Conservation (phyloP, 2,888 invertebrate species). For the Halocaridina rubra region DNA sequence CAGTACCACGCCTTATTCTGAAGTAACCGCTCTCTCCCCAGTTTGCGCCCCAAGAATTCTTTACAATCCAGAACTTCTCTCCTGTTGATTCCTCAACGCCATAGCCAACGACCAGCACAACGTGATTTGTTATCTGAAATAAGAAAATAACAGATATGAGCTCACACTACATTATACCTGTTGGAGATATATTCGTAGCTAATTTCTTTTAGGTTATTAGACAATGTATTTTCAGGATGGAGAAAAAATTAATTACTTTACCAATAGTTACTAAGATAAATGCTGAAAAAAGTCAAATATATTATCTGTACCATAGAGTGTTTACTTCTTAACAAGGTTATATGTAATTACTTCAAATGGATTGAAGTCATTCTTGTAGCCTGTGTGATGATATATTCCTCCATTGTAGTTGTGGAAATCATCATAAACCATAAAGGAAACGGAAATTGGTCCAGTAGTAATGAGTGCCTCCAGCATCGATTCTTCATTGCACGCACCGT, state of each 20-base stretch:
- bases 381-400: slow-evolving; percentile 51
- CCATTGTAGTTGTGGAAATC: slow-evolving; percentile 42
- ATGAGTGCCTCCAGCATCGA: slow-evolving; percentile 69
- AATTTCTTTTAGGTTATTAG: no score
- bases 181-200: no score
- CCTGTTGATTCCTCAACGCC: slow-evolving; percentile 67
- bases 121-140: slow-evolving; percentile 67
- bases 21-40: slow-evolving; percentile 67
- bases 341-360: slow-evolving; percentile 55
- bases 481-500: slow-evolving; percentile 69
- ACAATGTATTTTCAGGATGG: no score
- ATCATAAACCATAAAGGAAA: slow-evolving; percentile 69
- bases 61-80: slow-evolving; percentile 65
- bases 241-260: no score
- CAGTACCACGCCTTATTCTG: slow-evolving; percentile 65
- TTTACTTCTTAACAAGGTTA: no score
- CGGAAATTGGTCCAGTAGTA: slow-evolving; percentile 69
- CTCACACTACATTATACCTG: no score
- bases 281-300: no score
- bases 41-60: slow-evolving; percentile 65
- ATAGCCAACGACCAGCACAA: slow-evolving; percentile 70
- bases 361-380: slow-evolving; percentile 28
- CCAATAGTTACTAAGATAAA: no score
- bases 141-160: no score
- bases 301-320: no score